Evolutionary conservation across 2,888 invertebrate genomes (phyloP).

Genomic region (Coelopa pilipes): DNA sequence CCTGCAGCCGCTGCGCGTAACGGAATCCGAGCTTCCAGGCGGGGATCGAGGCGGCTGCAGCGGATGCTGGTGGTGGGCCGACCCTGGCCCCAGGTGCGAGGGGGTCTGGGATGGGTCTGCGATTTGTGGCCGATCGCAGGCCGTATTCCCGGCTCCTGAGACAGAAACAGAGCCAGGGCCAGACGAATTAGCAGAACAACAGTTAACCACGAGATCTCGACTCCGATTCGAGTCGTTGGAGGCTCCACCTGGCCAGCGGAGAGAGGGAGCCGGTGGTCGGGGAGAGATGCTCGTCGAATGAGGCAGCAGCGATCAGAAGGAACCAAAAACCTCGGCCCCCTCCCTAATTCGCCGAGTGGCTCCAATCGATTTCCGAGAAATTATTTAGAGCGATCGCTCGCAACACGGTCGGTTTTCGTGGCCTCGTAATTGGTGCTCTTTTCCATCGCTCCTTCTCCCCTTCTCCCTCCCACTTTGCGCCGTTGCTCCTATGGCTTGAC

Average conservation of each 20-base stretch:
- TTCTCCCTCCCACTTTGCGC: not conserved
- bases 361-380: not conserved
- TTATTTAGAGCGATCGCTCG: not conserved
- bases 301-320: not conserved
- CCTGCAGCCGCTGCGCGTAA: slow-evolving; percentile 10
- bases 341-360: not conserved
- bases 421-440: slow-evolving; percentile 13
- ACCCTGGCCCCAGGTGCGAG: no score
- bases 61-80: no score
- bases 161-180: not conserved
- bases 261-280: not conserved
- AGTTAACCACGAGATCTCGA: not conserved
- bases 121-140: no score
- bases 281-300: not conserved
- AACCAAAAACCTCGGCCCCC: not conserved
- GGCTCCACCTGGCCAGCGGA: not conserved
- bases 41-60: no score
- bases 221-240: not conserved
- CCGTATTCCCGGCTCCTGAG: no score
- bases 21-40: slow-evolving; percentile 4
- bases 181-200: slow-evolving; percentile 2
- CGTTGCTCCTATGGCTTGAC: no score
- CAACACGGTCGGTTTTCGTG: not conserved
- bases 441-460: not conserved
- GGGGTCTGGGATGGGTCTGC: no score